Evolutionary conservation across 2,888 invertebrate genomes (phyloP), one percentile per base, ranked within the genome.

Genomic region (Elysia crispata): DNA sequence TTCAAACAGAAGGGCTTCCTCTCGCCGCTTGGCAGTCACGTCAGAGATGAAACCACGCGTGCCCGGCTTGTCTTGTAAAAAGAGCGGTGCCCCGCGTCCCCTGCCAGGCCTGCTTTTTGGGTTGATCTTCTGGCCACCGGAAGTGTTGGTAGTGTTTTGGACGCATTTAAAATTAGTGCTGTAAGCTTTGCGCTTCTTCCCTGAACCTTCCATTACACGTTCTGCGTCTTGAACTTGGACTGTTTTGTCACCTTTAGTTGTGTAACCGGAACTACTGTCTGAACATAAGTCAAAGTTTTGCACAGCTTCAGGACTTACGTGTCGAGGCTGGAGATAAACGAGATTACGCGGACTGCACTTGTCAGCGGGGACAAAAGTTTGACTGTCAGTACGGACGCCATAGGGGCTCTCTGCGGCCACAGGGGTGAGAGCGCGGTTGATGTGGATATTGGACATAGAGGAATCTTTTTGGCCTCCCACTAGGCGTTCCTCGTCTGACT

Each of bases 381-480:
- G 77, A 70, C 23, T 23, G 23, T 62, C 69, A n/a, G 62, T 25
- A 11, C 31, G 31, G 31, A 70, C 25, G 28, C 54, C 11, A 41
- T 69, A 76, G 66, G 49, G 49, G 20, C 31, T 33, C 20, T 80
- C 76, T 15, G 28, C 23, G 23, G 49, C 70, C 15, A 80, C 83
- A 31, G 83, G 81, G 31, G 87, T 88, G 20, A 90, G 83, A 31
- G 88, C 87, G 64, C 85, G 83, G 82, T 89, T 91, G 76, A 91
- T 87, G 69, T 89, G 89, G 70, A 91, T 90, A 83, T 88, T 89
- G 15, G 89, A 86, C 88, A 90, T 88, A 20, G 91, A 90, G 20
- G 86, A 86, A 81, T 90, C 89, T 6, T 87, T 81, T 30, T 62
- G 62, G 1, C 74, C 78, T 13, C 77, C 81, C 18, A 78, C 75